A percentile compares a stretch with the other conserved stretches of the same genome.
Evolutionary conservation across 2,888 invertebrate genomes (phyloP).

Genomic region (Ligdia adustata): DNA sequence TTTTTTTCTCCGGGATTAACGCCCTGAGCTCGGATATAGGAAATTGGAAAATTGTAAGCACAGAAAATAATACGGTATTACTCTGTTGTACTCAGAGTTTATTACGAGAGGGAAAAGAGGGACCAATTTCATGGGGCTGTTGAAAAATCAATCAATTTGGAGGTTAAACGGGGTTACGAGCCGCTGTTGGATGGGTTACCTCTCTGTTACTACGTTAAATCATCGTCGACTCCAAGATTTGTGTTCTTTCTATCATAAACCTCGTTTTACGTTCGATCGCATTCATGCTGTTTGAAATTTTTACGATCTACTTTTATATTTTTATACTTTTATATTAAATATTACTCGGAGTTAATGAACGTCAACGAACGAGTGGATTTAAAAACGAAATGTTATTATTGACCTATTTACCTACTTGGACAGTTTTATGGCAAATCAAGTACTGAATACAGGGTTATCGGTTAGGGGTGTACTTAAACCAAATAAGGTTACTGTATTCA

Average conservation of each 20-base stretch:
- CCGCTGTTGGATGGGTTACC: conserved; percentile 23
- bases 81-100: conserved; percentile 31
- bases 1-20: conserved; percentile 46
- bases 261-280: conserved; percentile 14
- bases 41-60: conserved; percentile 50
- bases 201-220: conserved; percentile 16
- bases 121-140: conserved; percentile 35
- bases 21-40: conserved; percentile 46
- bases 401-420: neutral
- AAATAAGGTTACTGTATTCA: too few species aligned
- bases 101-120: conserved; percentile 23
- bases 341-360: conserved; percentile 10
- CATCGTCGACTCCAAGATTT: conserved; percentile 20
- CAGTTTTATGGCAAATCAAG: too few species aligned
- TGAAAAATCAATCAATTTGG: conserved; percentile 39
- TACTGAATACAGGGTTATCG: too few species aligned
- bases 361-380: neutral
- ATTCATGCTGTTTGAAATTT: conserved; percentile 9
- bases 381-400: neutral
- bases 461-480: too few species aligned
- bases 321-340: conserved; percentile 16
- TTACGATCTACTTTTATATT: conserved; percentile 16
- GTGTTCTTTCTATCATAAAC: conserved; percentile 22
- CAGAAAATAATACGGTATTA: conserved; percentile 39
- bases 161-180: conserved; percentile 32